Base-by-base conservation (phyloP, 2,888 invertebrate species). In the Allygus modestus region DNA sequence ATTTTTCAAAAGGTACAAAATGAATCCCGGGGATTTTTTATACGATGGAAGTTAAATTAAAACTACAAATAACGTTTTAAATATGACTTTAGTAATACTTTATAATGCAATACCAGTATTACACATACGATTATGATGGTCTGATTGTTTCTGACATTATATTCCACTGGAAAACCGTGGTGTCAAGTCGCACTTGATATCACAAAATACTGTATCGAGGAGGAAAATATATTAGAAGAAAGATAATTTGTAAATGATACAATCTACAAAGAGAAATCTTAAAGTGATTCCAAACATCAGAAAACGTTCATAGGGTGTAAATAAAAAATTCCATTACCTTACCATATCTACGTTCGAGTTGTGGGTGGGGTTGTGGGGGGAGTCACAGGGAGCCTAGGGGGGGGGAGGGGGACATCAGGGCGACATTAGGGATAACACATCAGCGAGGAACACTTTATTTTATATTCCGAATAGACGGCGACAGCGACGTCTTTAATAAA, bases 401-500 rank as follows among this genome's bases (percentile, higher is more conserved):
- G 15, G 51, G 28, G 26, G n/a, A n/a, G 46, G 43, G 69, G 46
- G 69, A 31, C 65, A 46, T 69, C 82, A 69, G 65, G 61, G 65
- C 46, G 31, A 71, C 82, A 82, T 82, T 82, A 82, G 28, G 82
- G 82, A 73, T 73, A 82, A 71, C 82, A 82, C 82, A 82, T 82
- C 73, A 71, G 65, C 65, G 20, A 65, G 58, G 23, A n/a, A 20
- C 33, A 31, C 15, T 43, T n/a, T 65, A 54, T 69, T 51, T 82
- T 82, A 69, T 82, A 82, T n/a, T n/a, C n/a, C n/a, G n/a, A n/a
- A n/a, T 69, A 65, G 81, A 81, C 58, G 58, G 23, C 37, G 82
- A 82, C 82, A 69, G 65, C 82, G 69, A 61, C 43, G 65, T 31
- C 41, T 82, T 69, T 28, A 82, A 82, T 69, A 73, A 23, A 69